Evolutionary conservation across 2,113 vertebrate species (phyloP).

Genomic region (Sylvietta virens): DNA sequence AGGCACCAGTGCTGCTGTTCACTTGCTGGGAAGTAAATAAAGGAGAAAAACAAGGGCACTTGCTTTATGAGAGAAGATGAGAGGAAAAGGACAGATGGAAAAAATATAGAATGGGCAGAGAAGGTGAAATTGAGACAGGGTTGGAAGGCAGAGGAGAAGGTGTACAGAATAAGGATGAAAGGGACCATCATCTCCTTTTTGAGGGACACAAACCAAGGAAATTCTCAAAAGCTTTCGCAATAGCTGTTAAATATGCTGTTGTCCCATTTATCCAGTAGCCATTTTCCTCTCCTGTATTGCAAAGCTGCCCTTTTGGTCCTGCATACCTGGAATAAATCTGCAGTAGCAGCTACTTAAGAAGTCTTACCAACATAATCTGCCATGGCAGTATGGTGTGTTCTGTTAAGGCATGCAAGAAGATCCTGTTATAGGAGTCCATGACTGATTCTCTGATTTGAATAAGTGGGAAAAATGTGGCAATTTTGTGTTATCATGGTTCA

Average conservation of each 20-base stretch:
- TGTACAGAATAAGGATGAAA: not conserved
- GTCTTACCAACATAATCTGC: not conserved
- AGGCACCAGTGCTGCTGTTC: not conserved
- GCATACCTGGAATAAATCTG: not conserved
- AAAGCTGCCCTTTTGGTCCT: not conserved
- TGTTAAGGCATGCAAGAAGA: not conserved
- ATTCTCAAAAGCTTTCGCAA: not conserved
- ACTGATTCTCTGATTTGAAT: not conserved
- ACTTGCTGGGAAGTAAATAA: not conserved
- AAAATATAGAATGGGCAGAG: not conserved
- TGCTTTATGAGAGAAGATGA: not conserved
- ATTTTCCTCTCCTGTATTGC: not conserved
- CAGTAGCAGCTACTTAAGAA: not conserved
- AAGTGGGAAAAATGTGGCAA: not conserved
- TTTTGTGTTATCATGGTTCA: not conserved
- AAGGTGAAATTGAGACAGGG: not conserved
- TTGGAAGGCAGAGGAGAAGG: not conserved
- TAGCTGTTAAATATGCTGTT: not conserved
- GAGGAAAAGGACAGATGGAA: not conserved
- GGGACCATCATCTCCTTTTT: not conserved
- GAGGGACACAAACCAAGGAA: not conserved
- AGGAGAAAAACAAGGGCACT: not conserved
- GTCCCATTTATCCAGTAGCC: not conserved
- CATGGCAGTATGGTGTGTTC: not conserved
- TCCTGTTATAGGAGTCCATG: not conserved